A percentile compares a stretch with the other conserved stretches of the same genome.
Conservation (phyloP, 2,113 vertebrate genomes). For the Oryzias melastigma region DNA sequence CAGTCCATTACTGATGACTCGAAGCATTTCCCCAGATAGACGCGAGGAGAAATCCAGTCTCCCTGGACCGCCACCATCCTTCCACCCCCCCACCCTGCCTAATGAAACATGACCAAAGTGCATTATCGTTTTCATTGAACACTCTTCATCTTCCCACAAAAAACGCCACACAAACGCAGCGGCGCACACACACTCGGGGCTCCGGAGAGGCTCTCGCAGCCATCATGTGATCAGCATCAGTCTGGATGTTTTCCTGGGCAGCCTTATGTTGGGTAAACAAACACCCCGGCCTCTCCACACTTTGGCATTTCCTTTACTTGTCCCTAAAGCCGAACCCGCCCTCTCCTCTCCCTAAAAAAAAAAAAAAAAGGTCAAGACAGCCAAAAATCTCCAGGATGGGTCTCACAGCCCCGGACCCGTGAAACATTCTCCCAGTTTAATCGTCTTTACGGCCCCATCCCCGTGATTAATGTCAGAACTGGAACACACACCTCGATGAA, state of each 20-base stretch:
- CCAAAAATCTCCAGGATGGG: slow-evolving; percentile 35
- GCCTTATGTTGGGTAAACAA: slow-evolving; percentile 64
- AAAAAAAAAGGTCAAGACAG: slow-evolving; percentile 43
- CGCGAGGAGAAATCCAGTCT: slow-evolving; percentile 22
- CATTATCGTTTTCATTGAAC: slow-evolving; percentile 43
- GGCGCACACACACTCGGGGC: slow-evolving; percentile 1
- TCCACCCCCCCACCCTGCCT: slow-evolving; percentile 34
- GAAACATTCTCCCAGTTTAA: slow-evolving; percentile 23
- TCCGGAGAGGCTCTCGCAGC: slow-evolving; percentile 27
- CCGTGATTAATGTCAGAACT: slow-evolving; percentile 44
- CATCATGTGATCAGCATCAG: slow-evolving; percentile 52
- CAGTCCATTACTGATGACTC: slow-evolving; percentile 25
- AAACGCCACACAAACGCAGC: slow-evolving; percentile 25
- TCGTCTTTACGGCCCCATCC: not conserved
- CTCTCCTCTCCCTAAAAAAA: not conserved
- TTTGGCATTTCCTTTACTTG: slow-evolving; percentile 60
- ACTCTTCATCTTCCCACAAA: slow-evolving; percentile 47
- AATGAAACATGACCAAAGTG: slow-evolving; percentile 62
- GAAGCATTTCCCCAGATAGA: slow-evolving; percentile 37
- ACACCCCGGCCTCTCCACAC: slow-evolving; percentile 42
- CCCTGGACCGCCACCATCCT: slow-evolving; percentile 32
- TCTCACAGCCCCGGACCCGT: slow-evolving; percentile 7
- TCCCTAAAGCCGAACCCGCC: slow-evolving; percentile 10
- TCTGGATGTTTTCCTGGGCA: slow-evolving; percentile 35
- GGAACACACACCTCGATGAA: slow-evolving; percentile 57